Base-by-base conservation (phyloP, 2,797 vertebrate genomes). In the Paratrypauchen microcephalus region DNA sequence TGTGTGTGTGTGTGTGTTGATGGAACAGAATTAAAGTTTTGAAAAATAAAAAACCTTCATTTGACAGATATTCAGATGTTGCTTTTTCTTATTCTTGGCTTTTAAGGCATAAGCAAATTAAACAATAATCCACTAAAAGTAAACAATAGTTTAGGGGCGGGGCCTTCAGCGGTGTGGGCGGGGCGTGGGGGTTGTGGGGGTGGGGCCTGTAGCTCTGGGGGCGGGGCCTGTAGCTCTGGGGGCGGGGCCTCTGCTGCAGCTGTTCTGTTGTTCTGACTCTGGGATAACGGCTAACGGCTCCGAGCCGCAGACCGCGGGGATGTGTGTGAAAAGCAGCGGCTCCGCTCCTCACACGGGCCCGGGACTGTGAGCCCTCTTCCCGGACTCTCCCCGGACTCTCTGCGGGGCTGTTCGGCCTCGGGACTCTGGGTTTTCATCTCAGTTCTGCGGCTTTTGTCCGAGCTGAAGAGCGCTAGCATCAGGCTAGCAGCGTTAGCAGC, bases 251-350 rank as follows among this genome's bases (percentile, higher is more conserved):
- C n/a, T 32, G 60, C 60, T 41, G 60, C 60, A 62, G 60, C 60
- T 62, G 60, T 61, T 61, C 59, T 39, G 59, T 63, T 63, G 60
- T 41, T 62, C 32, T 21, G 59, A 23, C 32, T 55, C 19, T 23
- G 59, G 19, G 59, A 32, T 63, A 63, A 47, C 21, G 21, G 32
- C 60, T 60, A 62, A 57, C 52, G 7, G 61, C 61, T 47, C 24
- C 1, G 24, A 26, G 1, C 24, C 26, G 15, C 59, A 23, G 24
- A 36, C 32, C n/a, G 12, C 61, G 61, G 61, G 47, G 11, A 47
- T 63, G 61, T 26, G 32, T 39, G 4, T 24, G 39, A 63, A 45
- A 47, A 26, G 0, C 61, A 7, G 61, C 13, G 61, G 21, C 39
- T 47, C 61, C 2, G 9, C 21, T 1, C 21, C 23, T 3, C n/a